These are phyloP conservation scores for Drosophila kikkawai DNA, from an alignment of 1,140 invertebrate genomes.

Conservation along the genomic window DNA sequence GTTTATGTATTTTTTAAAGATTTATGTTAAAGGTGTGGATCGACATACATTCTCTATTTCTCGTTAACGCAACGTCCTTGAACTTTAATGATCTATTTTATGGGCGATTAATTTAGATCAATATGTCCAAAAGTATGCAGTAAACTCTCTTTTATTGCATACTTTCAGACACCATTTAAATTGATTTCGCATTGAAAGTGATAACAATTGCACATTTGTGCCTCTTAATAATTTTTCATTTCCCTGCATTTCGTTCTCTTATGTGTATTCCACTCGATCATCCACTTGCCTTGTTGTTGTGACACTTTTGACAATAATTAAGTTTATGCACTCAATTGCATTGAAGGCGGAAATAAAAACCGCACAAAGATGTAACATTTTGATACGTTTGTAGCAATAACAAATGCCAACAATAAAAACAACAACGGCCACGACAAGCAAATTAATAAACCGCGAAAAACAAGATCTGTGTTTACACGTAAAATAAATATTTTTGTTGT, in stretches of 20 bases:
- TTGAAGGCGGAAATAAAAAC: conserved; percentile 49
- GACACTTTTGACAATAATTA: conserved; percentile 64
- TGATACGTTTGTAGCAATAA: conserved; percentile 41
- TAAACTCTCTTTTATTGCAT: background rate
- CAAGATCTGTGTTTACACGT: conserved; percentile 44
- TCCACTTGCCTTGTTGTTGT: conserved; percentile 38
- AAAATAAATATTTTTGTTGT: conserved; percentile 67
- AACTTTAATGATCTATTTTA: background rate
- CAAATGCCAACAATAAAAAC: conserved; percentile 33
- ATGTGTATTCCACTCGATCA: conserved; percentile 24
- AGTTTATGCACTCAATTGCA: conserved; percentile 63
- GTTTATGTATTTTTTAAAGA: background rate
- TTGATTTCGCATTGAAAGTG: too few species aligned
- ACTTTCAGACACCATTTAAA: background rate
- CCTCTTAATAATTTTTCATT: background rate
- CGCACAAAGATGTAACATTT: conserved; percentile 35
- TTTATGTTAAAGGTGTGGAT: background rate
- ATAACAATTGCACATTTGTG: background rate
- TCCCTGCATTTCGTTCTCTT: background rate
- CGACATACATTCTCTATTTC: too few species aligned
- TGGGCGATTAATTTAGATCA: background rate
- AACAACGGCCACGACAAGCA: conserved; percentile 6
- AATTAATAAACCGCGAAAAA: conserved; percentile 48
- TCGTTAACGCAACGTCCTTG: background rate
- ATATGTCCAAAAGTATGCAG: too few species aligned